These are phyloP conservation scores for Ceramica pisi DNA, from an alignment of 2,888 invertebrate species.

Conservation along the genomic window DNA sequence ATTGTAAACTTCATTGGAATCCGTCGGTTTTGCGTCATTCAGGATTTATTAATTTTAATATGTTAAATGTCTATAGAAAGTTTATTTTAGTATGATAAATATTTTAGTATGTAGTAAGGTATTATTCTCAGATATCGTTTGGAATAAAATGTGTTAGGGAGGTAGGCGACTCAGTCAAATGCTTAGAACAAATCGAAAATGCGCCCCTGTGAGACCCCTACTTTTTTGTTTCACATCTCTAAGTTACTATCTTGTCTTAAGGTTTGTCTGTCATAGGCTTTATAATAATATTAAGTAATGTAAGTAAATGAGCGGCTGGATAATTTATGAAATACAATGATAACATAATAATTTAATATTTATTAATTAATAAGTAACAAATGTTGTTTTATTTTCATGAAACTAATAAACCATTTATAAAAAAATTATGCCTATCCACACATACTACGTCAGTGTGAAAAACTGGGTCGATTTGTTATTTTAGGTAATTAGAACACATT, in stretches of 20 bases:
- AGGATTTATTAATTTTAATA: constrained; percentile 18
- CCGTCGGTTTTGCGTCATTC: constrained; percentile 7
- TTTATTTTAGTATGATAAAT: constrained; percentile 24
- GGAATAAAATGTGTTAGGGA: constrained; percentile 16
- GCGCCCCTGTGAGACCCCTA: constrained; percentile 13
- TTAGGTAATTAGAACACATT: constrained; percentile 60
- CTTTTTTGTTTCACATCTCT: neutral
- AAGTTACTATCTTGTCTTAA: constrained; percentile 9
- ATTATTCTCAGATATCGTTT: constrained; percentile 20
- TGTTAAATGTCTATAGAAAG: too few relatives aligned
- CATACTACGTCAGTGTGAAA: neutral
- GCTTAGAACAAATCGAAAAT: constrained; percentile 25
- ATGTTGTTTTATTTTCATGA: constrained; percentile 30
- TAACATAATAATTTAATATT: constrained; percentile 29
- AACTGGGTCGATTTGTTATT: constrained; percentile 25
- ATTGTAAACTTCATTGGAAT: constrained; percentile 48
- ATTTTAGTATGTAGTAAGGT: constrained; percentile 25
- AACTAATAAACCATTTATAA: neutral
- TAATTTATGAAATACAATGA: constrained; percentile 42
- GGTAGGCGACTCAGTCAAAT: constrained; percentile 26
- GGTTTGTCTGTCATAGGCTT: constrained; percentile 13
- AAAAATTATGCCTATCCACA: neutral
- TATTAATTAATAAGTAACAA: constrained; percentile 27
- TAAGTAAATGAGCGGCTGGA: constrained; percentile 48
- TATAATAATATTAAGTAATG: constrained; percentile 13